Base-by-base conservation (phyloP, 2,113 vertebrate species). In the Bufo bufo region DNA sequence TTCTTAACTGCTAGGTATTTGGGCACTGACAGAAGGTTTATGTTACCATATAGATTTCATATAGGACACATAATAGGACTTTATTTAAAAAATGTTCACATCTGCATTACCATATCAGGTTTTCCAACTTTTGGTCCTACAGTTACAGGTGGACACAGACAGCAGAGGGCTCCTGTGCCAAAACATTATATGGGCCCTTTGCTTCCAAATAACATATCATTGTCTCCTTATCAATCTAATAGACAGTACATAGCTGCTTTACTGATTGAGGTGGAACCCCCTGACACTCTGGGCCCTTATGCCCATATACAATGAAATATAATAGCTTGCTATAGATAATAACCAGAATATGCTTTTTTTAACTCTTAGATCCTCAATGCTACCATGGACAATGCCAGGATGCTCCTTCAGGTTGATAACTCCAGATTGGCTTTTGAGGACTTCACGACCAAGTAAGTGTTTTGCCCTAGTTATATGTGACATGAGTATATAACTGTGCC, bases 371-470 rank as follows among this genome's bases (percentile, higher is more conserved):
- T 93, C 87, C 66, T 91, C 11, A 45, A 91, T 0, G 93, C 93
- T 69, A 91, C 93, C 72, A 90, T 91, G 13, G 90, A 94, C 59
- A 97, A 96, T 0, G 90, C 95, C 90, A 95, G 91, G 89, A 89
- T 93, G 0, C 49, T 95, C 81, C 87, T 98, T 86, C 94, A 96
- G 78, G 95, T 95, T 0, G 96, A 98, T 89, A 99, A 98, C 0
- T 94, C 95, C 19, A 95, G 93, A 90, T 94, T 98, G 92, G 96
- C 96, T 3, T 95, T 95, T 1, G 96, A 98, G 2, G 97, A 99
- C 90, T 98, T 97, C 91, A 96, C 92, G 92, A 93, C 93, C 89
- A 99, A 97, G 97, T 99, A 93, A 97, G 94, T 66, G 11, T 33
- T 89, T 33, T 33, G 33, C 33, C 33, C 33, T 33, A 33, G 33